Evolutionary conservation across 2,888 invertebrate genomes (phyloP).

Genomic region (Timandra comae): DNA sequence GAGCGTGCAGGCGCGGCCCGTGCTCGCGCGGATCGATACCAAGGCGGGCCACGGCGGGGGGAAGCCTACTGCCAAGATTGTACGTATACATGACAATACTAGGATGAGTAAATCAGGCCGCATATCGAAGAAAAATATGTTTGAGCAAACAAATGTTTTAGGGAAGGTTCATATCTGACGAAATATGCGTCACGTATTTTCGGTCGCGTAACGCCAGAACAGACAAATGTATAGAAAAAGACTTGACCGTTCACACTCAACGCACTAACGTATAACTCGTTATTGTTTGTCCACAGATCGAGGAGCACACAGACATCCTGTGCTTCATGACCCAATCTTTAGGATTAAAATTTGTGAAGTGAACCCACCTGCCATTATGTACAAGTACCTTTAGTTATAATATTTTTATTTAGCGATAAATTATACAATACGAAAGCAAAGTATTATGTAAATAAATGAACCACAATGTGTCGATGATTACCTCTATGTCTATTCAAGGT

Average conservation of each 20-base stretch:
- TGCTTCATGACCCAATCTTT: constrained; percentile 87
- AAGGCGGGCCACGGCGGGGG: constrained; percentile 98
- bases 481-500: constrained; percentile 57
- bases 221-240: no score
- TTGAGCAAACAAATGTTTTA: no score
- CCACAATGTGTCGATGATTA: constrained; percentile 58
- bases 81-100: constrained; percentile 61
- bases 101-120: no score
- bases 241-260: no score
- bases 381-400: constrained; percentile 27
- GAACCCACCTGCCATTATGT: constrained; percentile 32
- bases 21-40: constrained; percentile 93
- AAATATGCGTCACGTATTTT: no score
- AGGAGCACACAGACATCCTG: constrained; percentile 93
- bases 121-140: no score
- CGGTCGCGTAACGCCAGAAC: no score
- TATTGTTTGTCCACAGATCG: constrained; percentile 86
- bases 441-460: constrained; percentile 66
- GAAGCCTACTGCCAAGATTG: constrained; percentile 95
- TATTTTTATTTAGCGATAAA: constrained; percentile 19
- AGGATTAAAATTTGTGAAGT: constrained; percentile 77
- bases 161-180: no score
- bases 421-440: constrained; percentile 26
- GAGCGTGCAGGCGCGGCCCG: constrained; percentile 84
- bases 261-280: no score